Percentiles rank a stretch among this genome's conserved stretches.
Evolutionary conservation across 2,113 vertebrate species (phyloP).

Genomic region (Leucopsar rothschildi): DNA sequence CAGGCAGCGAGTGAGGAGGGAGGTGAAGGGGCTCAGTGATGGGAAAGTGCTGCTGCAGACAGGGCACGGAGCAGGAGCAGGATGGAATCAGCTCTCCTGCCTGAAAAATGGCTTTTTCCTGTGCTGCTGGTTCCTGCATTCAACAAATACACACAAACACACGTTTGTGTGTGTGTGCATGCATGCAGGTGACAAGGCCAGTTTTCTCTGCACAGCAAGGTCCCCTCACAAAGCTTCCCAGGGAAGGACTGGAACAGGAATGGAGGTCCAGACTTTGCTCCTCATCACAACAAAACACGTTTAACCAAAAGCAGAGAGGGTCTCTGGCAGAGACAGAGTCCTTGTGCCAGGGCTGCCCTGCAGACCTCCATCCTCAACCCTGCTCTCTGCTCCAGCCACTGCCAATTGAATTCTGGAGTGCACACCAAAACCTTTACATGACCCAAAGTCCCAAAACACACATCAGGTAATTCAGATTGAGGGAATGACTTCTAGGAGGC

Average conservation of each 20-base stretch:
- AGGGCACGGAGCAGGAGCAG: neutral
- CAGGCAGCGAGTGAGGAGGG: neutral
- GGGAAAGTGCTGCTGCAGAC: neutral
- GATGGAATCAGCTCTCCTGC: neutral
- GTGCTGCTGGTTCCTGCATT: neutral
- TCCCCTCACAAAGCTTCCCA: neutral
- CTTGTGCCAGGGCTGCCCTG: neutral
- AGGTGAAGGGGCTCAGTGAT: neutral
- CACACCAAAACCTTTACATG: neutral
- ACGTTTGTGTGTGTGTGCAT: neutral
- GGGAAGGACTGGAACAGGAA: neutral
- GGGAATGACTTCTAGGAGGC: neutral
- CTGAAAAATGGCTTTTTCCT: neutral
- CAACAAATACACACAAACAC: neutral
- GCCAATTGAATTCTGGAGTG: neutral
- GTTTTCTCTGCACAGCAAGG: neutral
- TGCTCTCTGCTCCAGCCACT: neutral
- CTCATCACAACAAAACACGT: neutral
- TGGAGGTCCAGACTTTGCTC: neutral
- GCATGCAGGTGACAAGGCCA: neutral
- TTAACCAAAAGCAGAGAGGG: neutral
- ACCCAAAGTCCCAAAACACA: neutral
- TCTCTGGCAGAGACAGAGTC: neutral
- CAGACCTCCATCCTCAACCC: neutral
- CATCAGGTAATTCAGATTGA: neutral